Evolutionary conservation across 2,113 vertebrate species (phyloP).

Genomic region (Brachypteracias leptosomus): DNA sequence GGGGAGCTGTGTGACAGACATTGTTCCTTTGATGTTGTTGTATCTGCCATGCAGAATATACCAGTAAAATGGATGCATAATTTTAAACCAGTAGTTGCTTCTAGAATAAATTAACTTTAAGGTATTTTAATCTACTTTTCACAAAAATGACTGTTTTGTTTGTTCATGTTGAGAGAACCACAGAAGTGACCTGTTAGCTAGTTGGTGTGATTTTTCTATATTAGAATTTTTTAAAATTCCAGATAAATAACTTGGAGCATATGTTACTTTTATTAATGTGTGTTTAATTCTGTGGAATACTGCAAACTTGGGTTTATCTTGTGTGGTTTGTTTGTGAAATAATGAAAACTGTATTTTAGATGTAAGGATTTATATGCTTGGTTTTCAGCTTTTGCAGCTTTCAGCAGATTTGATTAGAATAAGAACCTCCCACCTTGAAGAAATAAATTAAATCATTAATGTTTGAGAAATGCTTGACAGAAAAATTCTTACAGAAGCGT

Average conservation of each 20-base stretch:
- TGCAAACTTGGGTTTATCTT: not conserved
- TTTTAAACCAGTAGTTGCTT: not conserved
- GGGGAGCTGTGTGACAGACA: not conserved
- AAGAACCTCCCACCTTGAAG: not conserved
- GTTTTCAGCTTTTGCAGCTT: not conserved
- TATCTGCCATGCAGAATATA: not conserved
- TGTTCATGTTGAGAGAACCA: not conserved
- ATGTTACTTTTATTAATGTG: not conserved
- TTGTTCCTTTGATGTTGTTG: not conserved
- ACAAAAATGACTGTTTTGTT: not conserved
- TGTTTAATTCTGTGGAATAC: not conserved
- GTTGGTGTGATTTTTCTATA: not conserved
- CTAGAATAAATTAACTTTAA: not conserved
- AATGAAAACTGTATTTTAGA: not conserved
- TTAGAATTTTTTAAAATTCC: not conserved
- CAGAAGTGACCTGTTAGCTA: not conserved
- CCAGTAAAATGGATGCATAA: not conserved
- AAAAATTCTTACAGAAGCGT: not conserved
- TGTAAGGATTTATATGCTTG: not conserved
- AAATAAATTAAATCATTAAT: not conserved
- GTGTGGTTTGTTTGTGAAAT: not conserved
- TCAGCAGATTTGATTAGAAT: not conserved
- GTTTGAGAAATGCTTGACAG: not conserved
- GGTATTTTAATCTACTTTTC: not conserved
- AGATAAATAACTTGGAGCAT: not conserved